Base-by-base conservation (phyloP, 2,113 vertebrate species). In the Condylura cristata region DNA sequence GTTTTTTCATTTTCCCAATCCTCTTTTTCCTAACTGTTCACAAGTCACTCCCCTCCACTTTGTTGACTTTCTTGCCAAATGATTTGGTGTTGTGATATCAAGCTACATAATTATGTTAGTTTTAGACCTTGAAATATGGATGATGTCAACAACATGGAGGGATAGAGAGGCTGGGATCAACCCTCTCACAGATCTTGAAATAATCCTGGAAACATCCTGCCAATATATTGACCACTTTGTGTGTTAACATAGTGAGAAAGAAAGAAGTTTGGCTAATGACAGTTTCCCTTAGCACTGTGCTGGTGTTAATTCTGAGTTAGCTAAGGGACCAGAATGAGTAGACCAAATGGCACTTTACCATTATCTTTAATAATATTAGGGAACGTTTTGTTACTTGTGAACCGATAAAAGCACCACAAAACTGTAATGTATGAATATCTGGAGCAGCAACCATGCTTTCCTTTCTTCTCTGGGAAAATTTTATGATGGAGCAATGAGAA, bases 301-400 rank as follows among this genome's bases (percentile, higher is more conserved):
- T 85, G 37, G 18, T 76, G 30, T 91, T 90, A 61, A 26, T 95
- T 51, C 66, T 84, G 34, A 89, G 48, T 86, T 83, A 71, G 28
- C 32, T 41, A 60, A 94, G 80, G 37, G 71, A 78, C 37, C 30
- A 85, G 44, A 26, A 81, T 78, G 51, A 86, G 14, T 89, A 51
- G 68, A 32, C 72, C n/a, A 93, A 82, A 63, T 58, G 68, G 70
- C 32, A 68, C 41, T 93, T 97, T 74, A 22, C 37, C 39, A 71
- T 86, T 93, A 71, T 84, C 60, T 92, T 79, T 84, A 39, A 68
- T 95, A 51, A 76, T 95, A 70, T 81, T 82, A 72, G 61, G 80
- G 22, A 86, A 80, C 37, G 82, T 6, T 89, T 89, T 81, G 14
- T 88, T 95, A 92, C 74, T 80, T 76, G 12, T 85, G 82, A 78